Conservation (phyloP, 1,140 invertebrate genomes). For the Drosophila nikananu region DNA sequence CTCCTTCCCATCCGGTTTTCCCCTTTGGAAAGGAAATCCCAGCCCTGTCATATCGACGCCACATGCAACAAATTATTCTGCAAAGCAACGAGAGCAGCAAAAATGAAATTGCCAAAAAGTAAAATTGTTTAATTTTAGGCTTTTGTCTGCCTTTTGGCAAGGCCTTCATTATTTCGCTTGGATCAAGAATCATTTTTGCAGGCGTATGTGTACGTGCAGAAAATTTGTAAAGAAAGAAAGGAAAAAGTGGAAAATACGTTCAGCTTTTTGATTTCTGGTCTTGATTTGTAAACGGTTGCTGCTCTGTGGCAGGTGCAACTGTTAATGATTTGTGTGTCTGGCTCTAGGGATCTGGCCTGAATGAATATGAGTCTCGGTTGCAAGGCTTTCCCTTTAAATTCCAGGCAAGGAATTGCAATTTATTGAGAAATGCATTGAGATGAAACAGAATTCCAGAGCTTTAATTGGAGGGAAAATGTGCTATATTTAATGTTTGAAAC, state of each 20-base stretch:
- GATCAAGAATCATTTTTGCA: constrained; percentile 51
- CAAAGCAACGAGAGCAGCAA: constrained; percentile 28
- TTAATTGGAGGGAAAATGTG: not conserved
- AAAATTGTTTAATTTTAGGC: constrained; percentile 80
- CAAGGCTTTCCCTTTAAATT: constrained; percentile 46
- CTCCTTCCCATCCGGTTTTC: not conserved
- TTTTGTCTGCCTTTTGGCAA: constrained; percentile 44
- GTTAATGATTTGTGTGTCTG: constrained; percentile 48
- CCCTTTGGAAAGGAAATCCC: constrained; percentile 53
- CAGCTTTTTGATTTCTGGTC: constrained; percentile 42
- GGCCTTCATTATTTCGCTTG: constrained; percentile 56
- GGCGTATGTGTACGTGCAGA: constrained; percentile 54
- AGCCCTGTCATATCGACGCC: constrained; percentile 44
- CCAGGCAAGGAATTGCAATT: not conserved
- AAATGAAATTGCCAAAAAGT: constrained; percentile 59
- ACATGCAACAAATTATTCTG: constrained; percentile 75
- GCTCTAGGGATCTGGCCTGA: not conserved
- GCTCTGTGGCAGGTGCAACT: constrained; percentile 36
- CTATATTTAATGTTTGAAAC: too few relatives aligned
- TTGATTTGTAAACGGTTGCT: constrained; percentile 42
- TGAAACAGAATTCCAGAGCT: not conserved
- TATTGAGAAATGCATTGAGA: not conserved
- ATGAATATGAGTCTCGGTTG: not conserved
- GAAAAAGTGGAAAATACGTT: constrained; percentile 30
- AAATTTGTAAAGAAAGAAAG: constrained; percentile 65